Evolutionary conservation across 2,888 invertebrate species (phyloP).

Genomic region (Scrobipalpa costella): DNA sequence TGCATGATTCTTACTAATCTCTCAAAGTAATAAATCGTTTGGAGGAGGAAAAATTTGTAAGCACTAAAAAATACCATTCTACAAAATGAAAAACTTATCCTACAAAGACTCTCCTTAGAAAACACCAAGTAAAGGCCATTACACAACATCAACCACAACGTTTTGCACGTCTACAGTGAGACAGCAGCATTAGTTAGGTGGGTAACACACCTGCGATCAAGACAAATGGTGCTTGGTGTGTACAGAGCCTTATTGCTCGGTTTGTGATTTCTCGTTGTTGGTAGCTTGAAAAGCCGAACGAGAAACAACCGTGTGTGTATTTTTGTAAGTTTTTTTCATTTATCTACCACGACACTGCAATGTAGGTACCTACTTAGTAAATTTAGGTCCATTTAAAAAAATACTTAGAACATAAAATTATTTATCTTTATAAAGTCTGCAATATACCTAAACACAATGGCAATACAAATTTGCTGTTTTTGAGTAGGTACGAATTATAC

Average conservation of each 20-base stretch:
- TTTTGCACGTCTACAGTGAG: constrained; percentile 1
- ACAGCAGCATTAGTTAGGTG: constrained; percentile 11
- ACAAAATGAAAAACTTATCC: neutral
- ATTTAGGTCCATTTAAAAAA: no score
- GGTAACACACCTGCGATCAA: constrained; percentile 17
- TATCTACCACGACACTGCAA: no score
- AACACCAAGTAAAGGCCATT: neutral
- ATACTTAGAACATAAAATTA: no score
- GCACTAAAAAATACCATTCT: no score
- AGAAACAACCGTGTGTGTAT: no score
- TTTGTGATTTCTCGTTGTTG: constrained; percentile 3
- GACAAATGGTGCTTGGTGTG: constrained; percentile 9
- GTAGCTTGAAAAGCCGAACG: neutral
- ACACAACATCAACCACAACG: neutral
- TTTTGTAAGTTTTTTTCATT: no score
- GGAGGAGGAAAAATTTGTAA: no score
- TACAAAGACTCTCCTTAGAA: neutral
- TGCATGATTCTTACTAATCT: no score
- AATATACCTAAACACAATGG: constrained; percentile 17
- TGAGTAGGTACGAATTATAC: no score
- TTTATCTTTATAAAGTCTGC: no score
- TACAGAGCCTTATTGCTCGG: constrained; percentile 10
- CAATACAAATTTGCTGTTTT: constrained; percentile 36
- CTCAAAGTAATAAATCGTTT: no score
- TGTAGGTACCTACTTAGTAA: no score